phyloP scores from a whole-genome alignment of 2,113 vertebrate species.

The Etheostoma cragini region DNA sequence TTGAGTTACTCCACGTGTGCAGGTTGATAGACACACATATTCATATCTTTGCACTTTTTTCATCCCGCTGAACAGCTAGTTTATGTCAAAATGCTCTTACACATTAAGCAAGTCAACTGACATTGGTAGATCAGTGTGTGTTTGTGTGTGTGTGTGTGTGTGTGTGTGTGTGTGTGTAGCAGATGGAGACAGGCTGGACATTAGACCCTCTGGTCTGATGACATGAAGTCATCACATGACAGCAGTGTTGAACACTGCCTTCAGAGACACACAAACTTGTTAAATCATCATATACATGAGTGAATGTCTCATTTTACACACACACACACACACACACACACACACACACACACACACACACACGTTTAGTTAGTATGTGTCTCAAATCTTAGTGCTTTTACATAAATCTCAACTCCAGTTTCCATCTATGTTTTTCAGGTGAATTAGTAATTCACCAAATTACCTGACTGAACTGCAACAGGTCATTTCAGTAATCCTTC shows the following conservation, averaged over 20 bases:
- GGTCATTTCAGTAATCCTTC: background rate
- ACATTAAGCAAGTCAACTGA: conserved; percentile 43
- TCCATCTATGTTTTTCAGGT: background rate
- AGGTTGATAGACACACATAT: background rate
- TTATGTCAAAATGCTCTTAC: conserved; percentile 35
- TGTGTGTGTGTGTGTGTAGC: conserved; percentile 37
- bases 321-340: background rate
- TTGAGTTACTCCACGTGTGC: background rate
- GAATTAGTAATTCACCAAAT: background rate
- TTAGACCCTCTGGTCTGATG: conserved; percentile 66
- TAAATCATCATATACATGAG: conserved; percentile 31
- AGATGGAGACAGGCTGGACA: conserved; percentile 73
- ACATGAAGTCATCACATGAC: conserved; percentile 73
- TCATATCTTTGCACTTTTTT: background rate
- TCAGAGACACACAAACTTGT: conserved; percentile 19
- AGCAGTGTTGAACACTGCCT: conserved; percentile 53
- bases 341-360: background rate
- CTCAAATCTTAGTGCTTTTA: background rate
- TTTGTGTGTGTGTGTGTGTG: conserved; percentile 3
- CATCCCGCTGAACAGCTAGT: background rate
- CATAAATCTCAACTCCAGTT: background rate
- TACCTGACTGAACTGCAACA: background rate
- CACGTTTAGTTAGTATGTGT: background rate
- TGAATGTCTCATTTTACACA: conserved; percentile 1
- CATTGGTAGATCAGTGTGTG: conserved; percentile 29